These are phyloP conservation scores for Drosophila serrata DNA, from an alignment of 1,140 invertebrate genomes.

Conservation along the genomic window DNA sequence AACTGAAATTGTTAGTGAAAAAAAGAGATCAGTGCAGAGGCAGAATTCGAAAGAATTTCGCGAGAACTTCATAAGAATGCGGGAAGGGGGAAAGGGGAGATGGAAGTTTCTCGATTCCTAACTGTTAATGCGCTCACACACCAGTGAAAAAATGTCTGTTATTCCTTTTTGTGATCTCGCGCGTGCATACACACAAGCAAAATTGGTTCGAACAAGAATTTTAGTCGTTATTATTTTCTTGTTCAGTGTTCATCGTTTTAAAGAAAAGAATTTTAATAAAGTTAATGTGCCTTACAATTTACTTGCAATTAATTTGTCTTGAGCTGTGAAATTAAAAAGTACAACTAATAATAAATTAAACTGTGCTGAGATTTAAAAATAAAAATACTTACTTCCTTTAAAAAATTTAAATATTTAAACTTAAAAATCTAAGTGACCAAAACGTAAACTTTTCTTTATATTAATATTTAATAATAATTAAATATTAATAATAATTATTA, in stretches of 20 bases:
- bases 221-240: neutral
- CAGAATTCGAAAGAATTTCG: neutral
- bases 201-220: neutral
- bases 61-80: neutral
- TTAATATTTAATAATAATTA: too few species aligned
- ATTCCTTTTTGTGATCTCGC: neutral
- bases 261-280: too few species aligned
- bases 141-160: neutral
- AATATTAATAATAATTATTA: too few species aligned
- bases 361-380: neutral
- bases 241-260: neutral
- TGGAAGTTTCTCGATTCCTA: neutral
- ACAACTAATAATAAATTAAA: too few species aligned
- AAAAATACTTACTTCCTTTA: neutral
- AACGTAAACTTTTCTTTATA: neutral
- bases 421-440: neutral
- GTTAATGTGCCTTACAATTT: neutral
- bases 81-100: neutral
- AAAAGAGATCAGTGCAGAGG: neutral
- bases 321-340: neutral
- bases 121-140: neutral
- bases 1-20: constrained; percentile 3
- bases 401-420: neutral
- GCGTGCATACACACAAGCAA: neutral
- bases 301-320: too few species aligned